phyloP scores from a whole-genome alignment of 1,140 invertebrate genomes.

The Dendrolimus punctatus region DNA sequence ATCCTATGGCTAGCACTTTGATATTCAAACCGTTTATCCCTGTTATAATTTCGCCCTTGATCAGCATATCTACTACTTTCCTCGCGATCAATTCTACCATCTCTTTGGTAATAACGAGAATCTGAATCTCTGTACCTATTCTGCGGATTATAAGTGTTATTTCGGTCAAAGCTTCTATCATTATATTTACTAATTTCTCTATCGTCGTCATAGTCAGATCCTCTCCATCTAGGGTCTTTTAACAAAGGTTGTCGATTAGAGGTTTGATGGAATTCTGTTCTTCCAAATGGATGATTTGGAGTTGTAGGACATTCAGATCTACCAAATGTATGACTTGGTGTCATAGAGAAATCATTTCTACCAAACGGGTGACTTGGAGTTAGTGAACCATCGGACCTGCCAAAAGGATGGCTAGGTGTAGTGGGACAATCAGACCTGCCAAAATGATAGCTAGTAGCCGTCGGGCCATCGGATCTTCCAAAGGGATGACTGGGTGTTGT shows the following conservation, averaged over 20 bases:
- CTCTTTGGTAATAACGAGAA: constrained; percentile 16
- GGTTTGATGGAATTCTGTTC: constrained; percentile 22
- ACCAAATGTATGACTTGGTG: constrained; percentile 25
- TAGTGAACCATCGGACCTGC: constrained; percentile 21
- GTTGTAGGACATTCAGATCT: constrained; percentile 29
- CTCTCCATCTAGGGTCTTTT: constrained; percentile 44
- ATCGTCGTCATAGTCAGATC: constrained; percentile 29
- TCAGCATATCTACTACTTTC: constrained; percentile 21
- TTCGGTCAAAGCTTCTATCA: constrained; percentile 11
- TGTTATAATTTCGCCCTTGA: constrained; percentile 1
- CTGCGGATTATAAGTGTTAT: constrained; percentile 16
- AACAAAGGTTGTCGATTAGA: constrained; percentile 15
- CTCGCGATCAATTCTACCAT: constrained; percentile 16
- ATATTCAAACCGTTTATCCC: too few species aligned
- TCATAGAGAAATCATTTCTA: constrained; percentile 19
- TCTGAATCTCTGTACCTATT: constrained; percentile 17
- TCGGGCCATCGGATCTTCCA: constrained; percentile 24
- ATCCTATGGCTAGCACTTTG: too few species aligned
- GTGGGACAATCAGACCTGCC: constrained; percentile 19
- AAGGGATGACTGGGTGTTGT: constrained; percentile 22
- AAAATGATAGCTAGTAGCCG: constrained; percentile 23
- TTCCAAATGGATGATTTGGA: constrained; percentile 31
- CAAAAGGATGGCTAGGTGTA: constrained; percentile 29
- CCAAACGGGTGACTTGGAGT: constrained; percentile 23
- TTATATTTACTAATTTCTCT: constrained; percentile 21